phyloP scores from a whole-genome alignment of 2,113 vertebrate species.

The Sinocyclocheilus anophthalmus region DNA sequence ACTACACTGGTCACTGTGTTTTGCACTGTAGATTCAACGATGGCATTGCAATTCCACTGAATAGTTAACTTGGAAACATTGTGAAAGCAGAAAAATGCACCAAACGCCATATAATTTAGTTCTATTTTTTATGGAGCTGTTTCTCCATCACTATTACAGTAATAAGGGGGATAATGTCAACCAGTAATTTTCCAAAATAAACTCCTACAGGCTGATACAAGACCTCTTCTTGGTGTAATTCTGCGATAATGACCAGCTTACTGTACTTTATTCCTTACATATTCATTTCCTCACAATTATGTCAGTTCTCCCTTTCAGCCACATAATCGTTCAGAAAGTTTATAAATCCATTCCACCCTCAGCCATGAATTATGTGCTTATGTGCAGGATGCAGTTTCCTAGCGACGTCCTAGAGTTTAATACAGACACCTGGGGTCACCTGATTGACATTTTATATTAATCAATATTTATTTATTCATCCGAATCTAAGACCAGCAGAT shows the following conservation, averaged over 20 bases:
- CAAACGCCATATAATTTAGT: neutral
- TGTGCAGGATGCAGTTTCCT: neutral
- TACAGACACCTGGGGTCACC: constrained; percentile 16
- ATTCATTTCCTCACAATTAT: neutral
- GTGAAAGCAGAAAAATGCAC: neutral
- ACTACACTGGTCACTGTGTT: neutral
- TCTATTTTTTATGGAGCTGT: neutral
- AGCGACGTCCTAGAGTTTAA: neutral
- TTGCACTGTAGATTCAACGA: neutral
- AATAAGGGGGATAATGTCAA: neutral
- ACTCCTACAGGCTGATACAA: neutral
- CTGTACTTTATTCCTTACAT: neutral
- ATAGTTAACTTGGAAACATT: neutral
- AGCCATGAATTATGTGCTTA: neutral
- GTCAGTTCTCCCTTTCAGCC: neutral
- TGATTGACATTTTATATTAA: constrained; percentile 40
- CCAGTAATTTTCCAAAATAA: neutral
- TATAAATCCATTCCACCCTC: neutral
- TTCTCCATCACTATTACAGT: neutral
- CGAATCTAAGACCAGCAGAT: constrained; percentile 40
- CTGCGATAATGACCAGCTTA: neutral
- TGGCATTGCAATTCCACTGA: neutral
- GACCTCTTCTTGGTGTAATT: neutral
- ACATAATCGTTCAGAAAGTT: neutral
- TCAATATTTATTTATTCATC: constrained; percentile 37